These are phyloP conservation scores for Falco biarmicus DNA, from an alignment of 2,797 vertebrate species.

Conservation along the genomic window DNA sequence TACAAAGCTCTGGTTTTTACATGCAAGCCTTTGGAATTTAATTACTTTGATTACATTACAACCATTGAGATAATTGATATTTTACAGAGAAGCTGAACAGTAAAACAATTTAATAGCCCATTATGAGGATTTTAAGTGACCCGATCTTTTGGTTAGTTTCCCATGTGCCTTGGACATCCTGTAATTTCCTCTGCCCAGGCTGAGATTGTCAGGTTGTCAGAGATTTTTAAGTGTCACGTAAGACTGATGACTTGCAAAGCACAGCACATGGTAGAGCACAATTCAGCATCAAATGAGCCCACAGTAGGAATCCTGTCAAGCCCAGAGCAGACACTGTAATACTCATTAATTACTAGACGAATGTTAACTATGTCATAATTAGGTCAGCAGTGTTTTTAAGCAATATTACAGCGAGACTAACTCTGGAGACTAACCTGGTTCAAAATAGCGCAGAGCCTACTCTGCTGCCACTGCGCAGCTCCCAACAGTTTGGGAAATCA, in stretches of 20 bases:
- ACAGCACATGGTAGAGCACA: not conserved
- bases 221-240: not conserved
- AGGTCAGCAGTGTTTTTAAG: conserved; percentile 38
- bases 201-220: not conserved
- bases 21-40: conserved; percentile 56
- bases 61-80: conserved; percentile 63
- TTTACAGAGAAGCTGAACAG: conserved; percentile 61
- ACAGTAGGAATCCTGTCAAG: conserved; percentile 24
- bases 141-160: not conserved
- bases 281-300: not conserved
- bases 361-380: conserved; percentile 37
- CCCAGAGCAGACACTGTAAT: conserved; percentile 8
- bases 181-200: not conserved
- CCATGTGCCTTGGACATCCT: conserved; percentile 5
- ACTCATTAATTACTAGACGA: conserved; percentile 39
- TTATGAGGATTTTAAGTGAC: conserved; percentile 41
- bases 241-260: not conserved
- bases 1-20: conserved; percentile 30
- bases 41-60: conserved; percentile 59
- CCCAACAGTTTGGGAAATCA: not conserved
- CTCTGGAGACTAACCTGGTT: not conserved
- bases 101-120: conserved; percentile 61
- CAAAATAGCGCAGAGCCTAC: not conserved
- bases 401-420: not conserved
- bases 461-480: not conserved